A percentile compares a stretch with the other conserved stretches of the same genome.
These are phyloP conservation scores for Polydrusus cervinus DNA, from an alignment of 2,888 invertebrate genomes.

Conservation along the genomic window DNA sequence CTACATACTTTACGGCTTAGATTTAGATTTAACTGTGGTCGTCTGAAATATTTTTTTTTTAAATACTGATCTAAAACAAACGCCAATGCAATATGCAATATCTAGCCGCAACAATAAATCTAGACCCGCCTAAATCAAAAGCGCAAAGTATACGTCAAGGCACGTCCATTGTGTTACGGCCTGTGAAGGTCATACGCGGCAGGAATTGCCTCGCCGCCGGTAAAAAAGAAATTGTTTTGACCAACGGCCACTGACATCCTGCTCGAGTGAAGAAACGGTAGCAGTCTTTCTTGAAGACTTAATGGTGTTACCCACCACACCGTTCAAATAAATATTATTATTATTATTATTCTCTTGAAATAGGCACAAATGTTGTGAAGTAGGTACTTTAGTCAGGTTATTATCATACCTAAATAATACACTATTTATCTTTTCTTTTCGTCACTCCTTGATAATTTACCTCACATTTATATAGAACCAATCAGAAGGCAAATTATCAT, in stretches of 20 bases:
- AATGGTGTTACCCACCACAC: neutral
- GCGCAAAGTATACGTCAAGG: constrained; percentile 40
- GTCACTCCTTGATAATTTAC: too few species aligned
- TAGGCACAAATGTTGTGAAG: neutral
- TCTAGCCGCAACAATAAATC: too few species aligned
- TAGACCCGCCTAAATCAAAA: constrained; percentile 8
- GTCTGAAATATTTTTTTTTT: too few species aligned
- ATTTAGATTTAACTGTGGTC: too few species aligned
- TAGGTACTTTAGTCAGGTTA: too few species aligned
- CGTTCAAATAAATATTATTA: constrained; percentile 7
- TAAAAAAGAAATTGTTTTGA: constrained; percentile 54
- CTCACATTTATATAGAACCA: too few species aligned
- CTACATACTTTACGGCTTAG: too few species aligned
- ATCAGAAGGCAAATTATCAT: too few species aligned
- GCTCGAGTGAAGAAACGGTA: constrained; percentile 40
- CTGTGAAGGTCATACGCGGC: constrained; percentile 42
- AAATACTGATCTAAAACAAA: too few species aligned
- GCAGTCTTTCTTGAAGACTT: constrained; percentile 22
- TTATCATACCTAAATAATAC: too few species aligned
- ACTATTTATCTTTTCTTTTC: too few species aligned
- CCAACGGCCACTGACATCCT: constrained; percentile 51
- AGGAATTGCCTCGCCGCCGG: constrained; percentile 49
- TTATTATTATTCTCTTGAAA: constrained; percentile 7
- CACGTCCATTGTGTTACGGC: constrained; percentile 44
- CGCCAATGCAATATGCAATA: too few species aligned